Evolutionary conservation across 2,888 invertebrate genomes (phyloP).

Genomic region (Drosophila mayaguana): DNA sequence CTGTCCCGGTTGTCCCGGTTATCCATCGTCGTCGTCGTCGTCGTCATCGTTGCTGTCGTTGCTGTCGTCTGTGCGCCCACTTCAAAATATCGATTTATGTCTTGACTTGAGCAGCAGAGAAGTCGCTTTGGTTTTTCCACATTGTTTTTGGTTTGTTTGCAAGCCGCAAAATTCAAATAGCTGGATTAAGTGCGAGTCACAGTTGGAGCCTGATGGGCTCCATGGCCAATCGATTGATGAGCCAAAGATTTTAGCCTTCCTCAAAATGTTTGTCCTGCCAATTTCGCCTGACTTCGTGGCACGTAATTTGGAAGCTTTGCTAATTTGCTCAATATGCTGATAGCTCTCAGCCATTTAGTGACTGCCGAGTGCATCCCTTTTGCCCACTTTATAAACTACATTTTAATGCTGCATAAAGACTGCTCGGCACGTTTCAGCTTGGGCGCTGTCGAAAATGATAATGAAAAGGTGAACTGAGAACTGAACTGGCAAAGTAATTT

Average conservation of each 20-base stretch:
- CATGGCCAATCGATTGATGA: constrained; percentile 49
- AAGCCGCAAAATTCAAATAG: constrained; percentile 53
- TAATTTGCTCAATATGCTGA: constrained; percentile 63
- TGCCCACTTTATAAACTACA: constrained; percentile 46
- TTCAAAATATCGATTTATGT: constrained; percentile 70
- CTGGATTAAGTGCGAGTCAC: constrained; percentile 48
- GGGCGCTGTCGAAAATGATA: constrained; percentile 6
- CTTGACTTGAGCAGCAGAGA: constrained; percentile 42
- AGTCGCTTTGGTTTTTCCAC: neutral
- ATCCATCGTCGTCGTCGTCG: constrained; percentile 15
- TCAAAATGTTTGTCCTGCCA: constrained; percentile 5
- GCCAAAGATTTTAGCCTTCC: constrained; percentile 22
- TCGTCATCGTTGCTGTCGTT: constrained; percentile 13
- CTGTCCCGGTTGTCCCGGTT: neutral
- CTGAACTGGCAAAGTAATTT: neutral
- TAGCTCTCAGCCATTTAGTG: constrained; percentile 54
- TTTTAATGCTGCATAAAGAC: constrained; percentile 46
- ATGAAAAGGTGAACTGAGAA: constrained; percentile 19
- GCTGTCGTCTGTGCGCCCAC: constrained; percentile 34
- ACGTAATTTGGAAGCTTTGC: constrained; percentile 50
- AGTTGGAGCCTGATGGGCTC: constrained; percentile 16
- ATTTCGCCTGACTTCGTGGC: constrained; percentile 28
- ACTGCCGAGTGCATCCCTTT: constrained; percentile 51
- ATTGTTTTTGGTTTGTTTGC: constrained; percentile 42
- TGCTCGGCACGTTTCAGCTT: constrained; percentile 54